Percentiles rank a stretch among this genome's conserved stretches.
These are phyloP conservation scores for Tetropium fuscum DNA, from an alignment of 2,888 invertebrate genomes.

Conservation along the genomic window DNA sequence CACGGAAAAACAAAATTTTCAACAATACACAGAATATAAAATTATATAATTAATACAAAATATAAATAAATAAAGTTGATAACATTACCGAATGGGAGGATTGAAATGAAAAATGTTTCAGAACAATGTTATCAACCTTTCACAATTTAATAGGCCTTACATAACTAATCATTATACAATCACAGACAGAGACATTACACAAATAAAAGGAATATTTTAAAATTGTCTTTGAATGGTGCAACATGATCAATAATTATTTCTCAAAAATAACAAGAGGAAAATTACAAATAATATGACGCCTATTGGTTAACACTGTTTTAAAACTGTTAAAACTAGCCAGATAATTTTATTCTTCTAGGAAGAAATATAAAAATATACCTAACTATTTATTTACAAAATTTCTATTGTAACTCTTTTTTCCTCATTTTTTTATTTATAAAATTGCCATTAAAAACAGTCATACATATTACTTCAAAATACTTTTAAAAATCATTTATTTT, in stretches of 20 bases:
- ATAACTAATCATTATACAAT: slow-evolving; percentile 39
- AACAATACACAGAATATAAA: slow-evolving; percentile 22
- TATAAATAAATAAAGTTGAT: slow-evolving; percentile 42
- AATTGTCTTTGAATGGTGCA: slow-evolving; percentile 14
- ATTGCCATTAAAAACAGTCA: too few relatives aligned
- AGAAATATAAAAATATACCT: too few relatives aligned
- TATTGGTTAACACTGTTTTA: too few relatives aligned
- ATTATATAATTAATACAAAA: slow-evolving; percentile 38
- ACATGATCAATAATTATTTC: slow-evolving; percentile 9
- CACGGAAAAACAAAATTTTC: slow-evolving; percentile 29
- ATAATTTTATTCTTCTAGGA: too few relatives aligned
- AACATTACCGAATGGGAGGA: slow-evolving; percentile 32
- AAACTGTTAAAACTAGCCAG: too few relatives aligned
- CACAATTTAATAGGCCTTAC: slow-evolving; percentile 34
- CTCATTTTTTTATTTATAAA: too few relatives aligned
- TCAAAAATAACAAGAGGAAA: too few relatives aligned
- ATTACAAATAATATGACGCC: too few relatives aligned
- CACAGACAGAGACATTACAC: slow-evolving; percentile 41
- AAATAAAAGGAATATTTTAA: slow-evolving; percentile 28
- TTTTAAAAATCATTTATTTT: slow-evolving; percentile 16
- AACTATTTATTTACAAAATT: too few relatives aligned
- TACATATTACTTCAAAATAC: too few relatives aligned
- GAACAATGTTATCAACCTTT: slow-evolving; percentile 47
- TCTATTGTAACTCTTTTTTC: too few relatives aligned
- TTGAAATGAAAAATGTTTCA: neutral